These are phyloP conservation scores for Sturmia bella DNA, from an alignment of 2,888 invertebrate genomes.

Conservation along the genomic window DNA sequence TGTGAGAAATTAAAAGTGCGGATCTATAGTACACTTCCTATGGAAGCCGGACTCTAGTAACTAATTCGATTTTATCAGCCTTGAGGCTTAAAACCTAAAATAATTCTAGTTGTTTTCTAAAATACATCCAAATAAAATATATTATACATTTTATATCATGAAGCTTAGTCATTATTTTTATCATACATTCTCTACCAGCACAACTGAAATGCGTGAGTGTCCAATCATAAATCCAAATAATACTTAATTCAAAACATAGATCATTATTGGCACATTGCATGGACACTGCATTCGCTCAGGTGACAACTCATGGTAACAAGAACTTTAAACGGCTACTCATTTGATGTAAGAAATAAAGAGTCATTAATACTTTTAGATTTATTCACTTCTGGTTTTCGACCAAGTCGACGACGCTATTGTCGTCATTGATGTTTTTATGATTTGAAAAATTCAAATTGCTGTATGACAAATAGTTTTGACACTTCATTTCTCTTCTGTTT, in stretches of 20 bases:
- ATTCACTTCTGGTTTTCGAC: conserved; percentile 48
- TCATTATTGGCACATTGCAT: conserved; percentile 72
- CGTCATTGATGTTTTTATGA: conserved; percentile 51
- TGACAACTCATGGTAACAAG: conserved; percentile 6
- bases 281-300: conserved; percentile 33
- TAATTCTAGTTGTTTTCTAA: conserved; percentile 38
- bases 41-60: no score
- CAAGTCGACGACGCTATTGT: conserved; percentile 23
- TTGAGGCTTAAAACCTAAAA: no score
- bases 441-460: conserved; percentile 66
- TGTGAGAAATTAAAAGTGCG: no score
- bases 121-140: neutral
- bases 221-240: conserved; percentile 79
- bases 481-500: conserved; percentile 71
- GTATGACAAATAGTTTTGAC: conserved; percentile 80
- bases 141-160: conserved; percentile 47
- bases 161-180: conserved; percentile 65
- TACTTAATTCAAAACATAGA: conserved; percentile 80
- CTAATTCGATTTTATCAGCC: no score
- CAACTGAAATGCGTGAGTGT: conserved; percentile 75
- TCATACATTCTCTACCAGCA: conserved; percentile 69
- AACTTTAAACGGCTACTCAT: neutral
- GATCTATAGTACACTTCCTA: no score
- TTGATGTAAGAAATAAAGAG: conserved; percentile 8
- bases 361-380: conserved; percentile 20